Evolutionary conservation across 2,888 invertebrate species (phyloP).

Genomic region (Tiphia femorata): DNA sequence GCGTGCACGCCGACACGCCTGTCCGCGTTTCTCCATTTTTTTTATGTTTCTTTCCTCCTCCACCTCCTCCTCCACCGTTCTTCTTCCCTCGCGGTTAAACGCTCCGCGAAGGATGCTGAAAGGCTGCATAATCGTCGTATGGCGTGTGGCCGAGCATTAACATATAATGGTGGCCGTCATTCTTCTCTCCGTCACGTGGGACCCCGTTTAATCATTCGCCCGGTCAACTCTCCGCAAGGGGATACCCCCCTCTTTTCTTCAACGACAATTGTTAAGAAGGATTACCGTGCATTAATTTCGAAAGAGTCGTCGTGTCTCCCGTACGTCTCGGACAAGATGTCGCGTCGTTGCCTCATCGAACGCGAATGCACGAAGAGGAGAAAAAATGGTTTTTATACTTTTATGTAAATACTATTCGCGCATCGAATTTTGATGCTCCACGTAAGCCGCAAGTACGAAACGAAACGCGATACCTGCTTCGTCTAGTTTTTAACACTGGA

Average conservation of each 20-base stretch:
- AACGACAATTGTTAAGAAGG: conserved; percentile 43
- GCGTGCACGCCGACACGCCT: neutral
- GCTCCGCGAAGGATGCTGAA: conserved; percentile 44
- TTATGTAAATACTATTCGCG: conserved; percentile 14
- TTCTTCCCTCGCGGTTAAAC: conserved; percentile 31
- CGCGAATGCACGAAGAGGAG: neutral
- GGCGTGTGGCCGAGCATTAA: conserved; percentile 64
- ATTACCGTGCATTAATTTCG: conserved; percentile 48
- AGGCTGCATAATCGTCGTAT: conserved; percentile 60
- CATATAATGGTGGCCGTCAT: conserved; percentile 60
- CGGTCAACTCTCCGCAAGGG: conserved; percentile 48
- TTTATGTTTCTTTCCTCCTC: conserved; percentile 16
- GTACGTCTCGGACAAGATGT: no score
- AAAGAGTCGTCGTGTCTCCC: no score
- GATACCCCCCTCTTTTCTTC: conserved; percentile 40
- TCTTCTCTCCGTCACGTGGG: conserved; percentile 51
- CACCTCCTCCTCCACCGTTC: neutral
- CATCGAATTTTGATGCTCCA: no score
- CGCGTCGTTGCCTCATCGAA: no score
- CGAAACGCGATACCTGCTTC: no score
- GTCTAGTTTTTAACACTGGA: no score
- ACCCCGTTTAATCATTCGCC: conserved; percentile 56
- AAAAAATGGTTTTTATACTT: no score
- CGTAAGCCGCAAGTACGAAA: no score
- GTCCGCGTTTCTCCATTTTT: neutral